A percentile compares a stretch with the other conserved stretches of the same genome.
These are phyloP conservation scores for Drosophila pandora DNA, from an alignment of 1,140 invertebrate species.

Conservation along the genomic window DNA sequence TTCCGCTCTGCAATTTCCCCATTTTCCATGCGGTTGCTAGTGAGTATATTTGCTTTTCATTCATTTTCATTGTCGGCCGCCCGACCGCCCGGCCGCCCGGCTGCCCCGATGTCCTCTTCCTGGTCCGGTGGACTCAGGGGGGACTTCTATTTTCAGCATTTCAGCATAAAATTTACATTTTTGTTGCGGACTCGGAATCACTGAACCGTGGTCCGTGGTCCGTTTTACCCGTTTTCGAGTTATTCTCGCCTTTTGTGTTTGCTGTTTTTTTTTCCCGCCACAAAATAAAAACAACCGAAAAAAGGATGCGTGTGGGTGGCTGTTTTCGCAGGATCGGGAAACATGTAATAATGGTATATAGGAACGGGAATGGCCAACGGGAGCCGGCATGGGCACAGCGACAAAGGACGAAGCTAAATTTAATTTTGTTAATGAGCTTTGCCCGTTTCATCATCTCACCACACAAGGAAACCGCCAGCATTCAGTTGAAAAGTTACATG, in stretches of 20 bases:
- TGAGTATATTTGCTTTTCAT: conserved; percentile 29
- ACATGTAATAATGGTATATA: background rate
- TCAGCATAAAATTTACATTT: conserved; percentile 75
- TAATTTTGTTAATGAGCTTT: conserved; percentile 76
- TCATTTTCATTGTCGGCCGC: conserved; percentile 39
- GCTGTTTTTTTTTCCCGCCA: background rate
- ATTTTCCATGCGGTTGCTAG: conserved; percentile 1
- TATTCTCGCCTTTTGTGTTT: background rate
- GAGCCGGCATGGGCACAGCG: conserved; percentile 6
- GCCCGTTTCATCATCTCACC: conserved; percentile 47
- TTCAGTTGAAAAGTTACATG: background rate
- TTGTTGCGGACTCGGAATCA: conserved; percentile 57
- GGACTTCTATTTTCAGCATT: conserved; percentile 53
- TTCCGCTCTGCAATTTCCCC: background rate
- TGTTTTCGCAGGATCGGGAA: background rate
- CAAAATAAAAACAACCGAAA: conserved; percentile 3
- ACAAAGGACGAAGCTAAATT: conserved; percentile 59
- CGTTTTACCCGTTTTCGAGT: conserved; percentile 5
- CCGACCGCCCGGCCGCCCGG: background rate
- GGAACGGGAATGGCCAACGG: background rate
- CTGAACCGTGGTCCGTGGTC: conserved; percentile 36
- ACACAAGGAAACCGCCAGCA: background rate
- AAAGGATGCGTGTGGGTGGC: conserved; percentile 12
- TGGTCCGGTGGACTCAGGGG: conserved; percentile 6
- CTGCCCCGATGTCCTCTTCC: background rate